These are phyloP conservation scores for Vanessa atalanta DNA, from an alignment of 1,140 invertebrate genomes.

Conservation along the genomic window DNA sequence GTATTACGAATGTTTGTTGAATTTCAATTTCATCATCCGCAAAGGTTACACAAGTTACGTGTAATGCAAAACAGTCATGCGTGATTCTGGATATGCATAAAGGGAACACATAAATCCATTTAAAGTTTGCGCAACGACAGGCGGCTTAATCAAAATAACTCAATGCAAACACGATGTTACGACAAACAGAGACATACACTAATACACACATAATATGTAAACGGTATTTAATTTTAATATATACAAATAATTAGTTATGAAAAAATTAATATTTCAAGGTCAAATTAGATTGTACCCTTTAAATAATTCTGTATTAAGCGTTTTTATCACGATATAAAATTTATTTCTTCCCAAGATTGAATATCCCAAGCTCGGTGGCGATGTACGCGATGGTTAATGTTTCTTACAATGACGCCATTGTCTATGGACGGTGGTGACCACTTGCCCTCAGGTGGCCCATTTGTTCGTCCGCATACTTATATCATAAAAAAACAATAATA, in stretches of 20 bases:
- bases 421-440: too few relatives aligned
- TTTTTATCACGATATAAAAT: too few relatives aligned
- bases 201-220: neutral
- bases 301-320: too few relatives aligned
- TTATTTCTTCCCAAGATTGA: too few relatives aligned
- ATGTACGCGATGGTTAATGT: too few relatives aligned
- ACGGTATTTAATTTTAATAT: neutral
- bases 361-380: too few relatives aligned
- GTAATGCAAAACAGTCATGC: constrained; percentile 28
- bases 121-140: constrained; percentile 20
- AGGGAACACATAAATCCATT: constrained; percentile 32
- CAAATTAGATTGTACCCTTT: neutral
- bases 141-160: constrained; percentile 26
- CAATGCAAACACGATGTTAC: constrained; percentile 30
- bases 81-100: constrained; percentile 34
- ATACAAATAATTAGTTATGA: neutral
- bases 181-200: neutral
- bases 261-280: neutral
- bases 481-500: too few relatives aligned
- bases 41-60: constrained; percentile 18
- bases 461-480: too few relatives aligned
- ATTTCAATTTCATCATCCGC: constrained; percentile 10
- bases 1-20: neutral
- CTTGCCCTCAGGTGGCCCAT: too few relatives aligned
- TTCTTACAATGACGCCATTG: too few relatives aligned